Evolutionary conservation across 2,888 invertebrate genomes (phyloP).

Genomic region (Arge pagana): DNA sequence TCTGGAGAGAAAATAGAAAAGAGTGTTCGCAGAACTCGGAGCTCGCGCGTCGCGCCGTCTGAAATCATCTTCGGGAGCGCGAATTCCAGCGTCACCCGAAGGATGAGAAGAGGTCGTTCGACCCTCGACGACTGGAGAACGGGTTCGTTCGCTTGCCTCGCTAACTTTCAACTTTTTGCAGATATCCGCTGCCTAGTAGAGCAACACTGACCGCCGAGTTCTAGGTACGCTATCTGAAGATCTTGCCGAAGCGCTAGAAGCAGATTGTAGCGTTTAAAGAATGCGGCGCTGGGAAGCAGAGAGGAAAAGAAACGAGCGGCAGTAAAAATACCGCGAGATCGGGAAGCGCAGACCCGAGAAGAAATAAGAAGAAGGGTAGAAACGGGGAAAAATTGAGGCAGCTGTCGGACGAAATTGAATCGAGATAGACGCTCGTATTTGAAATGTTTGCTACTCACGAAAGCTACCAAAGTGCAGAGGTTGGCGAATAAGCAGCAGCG

Average conservation of each 20-base stretch:
- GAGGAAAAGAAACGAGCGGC: not conserved
- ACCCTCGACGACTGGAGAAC: slow-evolving; percentile 31
- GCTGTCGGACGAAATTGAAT: too few species aligned
- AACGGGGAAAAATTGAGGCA: too few species aligned
- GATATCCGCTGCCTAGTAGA: slow-evolving; percentile 35
- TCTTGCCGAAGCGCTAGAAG: slow-evolving; percentile 30
- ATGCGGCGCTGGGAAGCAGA: not conserved
- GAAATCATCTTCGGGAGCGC: not conserved
- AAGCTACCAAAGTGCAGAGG: too few species aligned
- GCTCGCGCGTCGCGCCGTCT: too few species aligned
- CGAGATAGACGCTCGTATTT: too few species aligned
- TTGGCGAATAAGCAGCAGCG: not conserved
- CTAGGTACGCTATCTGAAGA: slow-evolving; percentile 36
- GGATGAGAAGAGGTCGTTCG: not conserved
- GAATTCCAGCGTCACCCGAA: slow-evolving; percentile 6
- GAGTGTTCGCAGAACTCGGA: too few species aligned
- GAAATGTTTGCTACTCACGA: too few species aligned
- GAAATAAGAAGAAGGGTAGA: not conserved
- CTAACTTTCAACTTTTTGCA: slow-evolving; percentile 39
- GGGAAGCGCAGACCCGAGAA: not conserved
- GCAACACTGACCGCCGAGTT: slow-evolving; percentile 30
- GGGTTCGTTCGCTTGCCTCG: slow-evolving; percentile 34
- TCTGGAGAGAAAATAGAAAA: too few species aligned
- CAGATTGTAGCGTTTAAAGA: slow-evolving; percentile 15
- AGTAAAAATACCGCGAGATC: slow-evolving; percentile 1